phyloP scores from a whole-genome alignment of 1,140 invertebrate genomes.

The Hetaerina americana region DNA sequence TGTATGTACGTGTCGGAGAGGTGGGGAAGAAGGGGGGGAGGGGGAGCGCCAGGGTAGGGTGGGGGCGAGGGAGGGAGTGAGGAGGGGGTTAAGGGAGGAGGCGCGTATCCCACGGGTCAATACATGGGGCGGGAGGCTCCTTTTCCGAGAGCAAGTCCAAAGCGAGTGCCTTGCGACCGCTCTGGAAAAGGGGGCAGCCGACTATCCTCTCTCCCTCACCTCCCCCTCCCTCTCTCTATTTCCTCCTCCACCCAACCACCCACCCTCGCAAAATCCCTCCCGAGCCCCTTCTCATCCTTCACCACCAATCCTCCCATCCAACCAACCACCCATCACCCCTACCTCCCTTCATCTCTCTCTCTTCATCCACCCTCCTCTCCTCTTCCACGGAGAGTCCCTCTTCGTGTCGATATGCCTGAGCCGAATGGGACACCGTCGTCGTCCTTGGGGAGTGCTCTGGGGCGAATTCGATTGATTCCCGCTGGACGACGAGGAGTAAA shows the following conservation, averaged over 20 bases:
- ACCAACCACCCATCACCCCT: neutral
- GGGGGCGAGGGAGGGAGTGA: neutral
- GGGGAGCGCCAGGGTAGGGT: neutral
- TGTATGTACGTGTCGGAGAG: too few relatives aligned
- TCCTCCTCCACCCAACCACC: neutral
- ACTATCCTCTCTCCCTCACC: neutral
- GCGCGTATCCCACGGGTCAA: neutral
- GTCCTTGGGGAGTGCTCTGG: neutral
- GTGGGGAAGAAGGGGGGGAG: too few relatives aligned
- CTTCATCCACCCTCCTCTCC: neutral
- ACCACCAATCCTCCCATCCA: neutral
- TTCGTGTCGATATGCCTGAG: neutral
- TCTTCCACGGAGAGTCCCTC: neutral
- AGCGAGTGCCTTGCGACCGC: neutral
- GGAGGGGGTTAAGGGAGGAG: neutral
- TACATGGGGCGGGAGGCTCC: neutral
- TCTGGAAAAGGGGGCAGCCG: neutral
- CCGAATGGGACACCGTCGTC: neutral
- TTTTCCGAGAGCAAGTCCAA: neutral
- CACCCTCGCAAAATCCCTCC: neutral
- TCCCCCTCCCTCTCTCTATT: neutral
- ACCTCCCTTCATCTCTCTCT: neutral
- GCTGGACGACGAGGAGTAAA: neutral
- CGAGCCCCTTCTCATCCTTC: neutral
- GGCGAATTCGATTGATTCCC: neutral